These are phyloP conservation scores for Columbina picui DNA, from an alignment of 2,113 vertebrate genomes.

Conservation along the genomic window DNA sequence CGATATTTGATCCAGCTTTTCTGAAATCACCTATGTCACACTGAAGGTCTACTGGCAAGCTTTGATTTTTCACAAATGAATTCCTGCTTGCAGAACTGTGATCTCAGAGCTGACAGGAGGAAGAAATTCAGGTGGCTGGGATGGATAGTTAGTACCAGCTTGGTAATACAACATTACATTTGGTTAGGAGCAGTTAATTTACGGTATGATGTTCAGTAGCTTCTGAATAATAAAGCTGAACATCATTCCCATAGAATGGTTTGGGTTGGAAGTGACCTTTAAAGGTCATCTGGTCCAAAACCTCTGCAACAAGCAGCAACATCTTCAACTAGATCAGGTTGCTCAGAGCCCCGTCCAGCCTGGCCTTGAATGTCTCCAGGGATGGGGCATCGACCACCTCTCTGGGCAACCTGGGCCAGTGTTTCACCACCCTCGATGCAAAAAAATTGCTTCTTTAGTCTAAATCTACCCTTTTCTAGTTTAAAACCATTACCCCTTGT, in stretches of 20 bases:
- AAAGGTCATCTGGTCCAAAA: too few relatives aligned
- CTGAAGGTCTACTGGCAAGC: neutral
- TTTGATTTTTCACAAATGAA: neutral
- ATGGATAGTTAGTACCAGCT: neutral
- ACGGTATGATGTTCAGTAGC: neutral
- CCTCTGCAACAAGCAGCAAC: too few relatives aligned
- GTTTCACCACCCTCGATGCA: too few relatives aligned
- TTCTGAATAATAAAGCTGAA: neutral
- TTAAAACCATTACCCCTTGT: too few relatives aligned
- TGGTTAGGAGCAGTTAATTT: neutral
- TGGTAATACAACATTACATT: neutral
- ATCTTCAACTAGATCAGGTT: too few relatives aligned
- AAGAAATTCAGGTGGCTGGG: neutral
- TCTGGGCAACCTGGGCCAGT: too few relatives aligned
- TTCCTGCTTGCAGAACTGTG: neutral
- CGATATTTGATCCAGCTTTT: neutral
- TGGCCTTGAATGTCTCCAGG: too few relatives aligned
- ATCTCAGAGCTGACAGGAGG: neutral
- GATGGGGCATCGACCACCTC: too few relatives aligned
- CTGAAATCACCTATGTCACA: neutral
- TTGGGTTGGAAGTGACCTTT: too few relatives aligned
- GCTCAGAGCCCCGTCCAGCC: too few relatives aligned
- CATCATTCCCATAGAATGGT: neutral
- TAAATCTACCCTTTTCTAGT: too few relatives aligned
- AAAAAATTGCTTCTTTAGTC: too few relatives aligned